phyloP scores from a whole-genome alignment of 2,888 invertebrate genomes.

The Xanthorhoe designata region DNA sequence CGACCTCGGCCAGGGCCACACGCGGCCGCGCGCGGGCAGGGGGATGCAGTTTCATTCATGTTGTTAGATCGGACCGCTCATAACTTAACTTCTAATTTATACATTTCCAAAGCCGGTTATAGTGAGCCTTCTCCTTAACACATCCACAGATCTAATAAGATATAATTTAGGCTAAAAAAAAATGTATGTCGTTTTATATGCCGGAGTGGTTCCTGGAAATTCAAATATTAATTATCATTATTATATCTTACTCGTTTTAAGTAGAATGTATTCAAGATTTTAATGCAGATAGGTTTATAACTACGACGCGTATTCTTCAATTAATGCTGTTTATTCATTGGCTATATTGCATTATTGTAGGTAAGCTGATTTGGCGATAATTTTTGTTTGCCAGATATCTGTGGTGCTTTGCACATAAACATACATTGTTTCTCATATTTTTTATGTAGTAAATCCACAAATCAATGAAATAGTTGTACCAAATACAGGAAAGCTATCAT shows the following conservation, averaged over 20 bases:
- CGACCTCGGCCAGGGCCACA: slow-evolving; percentile 76
- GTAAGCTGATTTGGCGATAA: neutral
- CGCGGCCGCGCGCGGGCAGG: slow-evolving; percentile 63
- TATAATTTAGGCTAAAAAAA: slow-evolving; percentile 44
- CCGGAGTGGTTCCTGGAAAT: slow-evolving; percentile 24
- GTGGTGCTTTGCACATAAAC: neutral
- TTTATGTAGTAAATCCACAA: slow-evolving; percentile 8
- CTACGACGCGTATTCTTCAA: too few relatives aligned
- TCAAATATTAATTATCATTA: slow-evolving; percentile 29
- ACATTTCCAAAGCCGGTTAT: slow-evolving; percentile 75
- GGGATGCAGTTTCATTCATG: slow-evolving; percentile 82
- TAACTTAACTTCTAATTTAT: slow-evolving; percentile 85
- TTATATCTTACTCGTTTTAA: neutral
- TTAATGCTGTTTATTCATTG: too few relatives aligned
- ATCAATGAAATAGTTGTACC: slow-evolving; percentile 14
- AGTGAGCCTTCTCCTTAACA: slow-evolving; percentile 63
- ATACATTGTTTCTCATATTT: neutral
- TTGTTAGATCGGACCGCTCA: slow-evolving; percentile 83
- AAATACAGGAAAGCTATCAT: slow-evolving; percentile 20
- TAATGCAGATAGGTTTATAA: too few relatives aligned
- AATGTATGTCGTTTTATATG: slow-evolving; percentile 21
- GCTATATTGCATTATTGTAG: too few relatives aligned
- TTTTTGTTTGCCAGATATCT: neutral
- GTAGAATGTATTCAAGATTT: neutral
- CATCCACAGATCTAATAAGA: slow-evolving; percentile 67